Evolutionary conservation across 1,140 invertebrate species (phyloP).

Genomic region (Euura lappo): DNA sequence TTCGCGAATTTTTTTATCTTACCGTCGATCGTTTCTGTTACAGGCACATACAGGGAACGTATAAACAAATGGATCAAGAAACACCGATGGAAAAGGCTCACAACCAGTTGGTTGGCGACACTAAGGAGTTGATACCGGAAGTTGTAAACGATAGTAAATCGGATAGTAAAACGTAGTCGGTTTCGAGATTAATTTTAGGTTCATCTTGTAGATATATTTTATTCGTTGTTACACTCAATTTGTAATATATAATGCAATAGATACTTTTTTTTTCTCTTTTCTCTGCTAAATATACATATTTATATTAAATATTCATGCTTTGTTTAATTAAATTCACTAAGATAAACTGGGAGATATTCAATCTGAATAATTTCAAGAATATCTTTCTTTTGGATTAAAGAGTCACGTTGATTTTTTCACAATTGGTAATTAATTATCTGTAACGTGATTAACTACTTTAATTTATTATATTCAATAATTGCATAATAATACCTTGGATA

Average conservation of each 20-base stretch:
- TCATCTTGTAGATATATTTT: conserved; percentile 10
- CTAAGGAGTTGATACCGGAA: neutral
- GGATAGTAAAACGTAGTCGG: neutral
- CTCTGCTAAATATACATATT: neutral
- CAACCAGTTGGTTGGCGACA: neutral
- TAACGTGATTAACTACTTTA: too few relatives aligned
- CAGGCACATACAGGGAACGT: conserved; percentile 24
- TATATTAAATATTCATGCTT: too few relatives aligned
- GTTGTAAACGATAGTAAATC: neutral
- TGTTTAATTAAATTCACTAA: too few relatives aligned
- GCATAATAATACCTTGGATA: neutral
- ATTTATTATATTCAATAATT: neutral
- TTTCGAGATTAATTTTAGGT: conserved; percentile 1
- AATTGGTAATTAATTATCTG: too few relatives aligned
- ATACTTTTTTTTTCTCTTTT: neutral
- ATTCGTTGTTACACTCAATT: conserved; percentile 10
- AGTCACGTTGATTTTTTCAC: too few relatives aligned
- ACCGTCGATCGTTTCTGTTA: too few relatives aligned
- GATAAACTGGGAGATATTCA: too few relatives aligned
- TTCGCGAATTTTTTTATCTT: neutral
- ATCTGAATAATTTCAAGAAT: too few relatives aligned
- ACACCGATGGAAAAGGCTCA: neutral
- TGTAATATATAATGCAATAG: neutral
- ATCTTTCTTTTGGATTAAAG: too few relatives aligned
- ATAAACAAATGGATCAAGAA: neutral